phyloP scores from a whole-genome alignment of 2,797 vertebrate genomes.

The Anguilla anguilla region DNA sequence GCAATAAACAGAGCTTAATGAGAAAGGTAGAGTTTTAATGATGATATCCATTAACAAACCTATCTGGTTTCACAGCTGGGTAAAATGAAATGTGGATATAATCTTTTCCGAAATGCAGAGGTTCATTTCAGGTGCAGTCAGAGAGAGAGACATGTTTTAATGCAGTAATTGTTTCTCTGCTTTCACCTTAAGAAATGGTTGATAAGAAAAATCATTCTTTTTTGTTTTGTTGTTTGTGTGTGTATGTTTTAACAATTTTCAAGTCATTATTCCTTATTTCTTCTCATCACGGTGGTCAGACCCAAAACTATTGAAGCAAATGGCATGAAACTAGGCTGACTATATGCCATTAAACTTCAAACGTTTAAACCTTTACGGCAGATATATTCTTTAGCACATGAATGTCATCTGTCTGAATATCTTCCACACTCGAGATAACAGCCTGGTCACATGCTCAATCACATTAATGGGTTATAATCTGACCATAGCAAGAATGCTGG shows the following conservation, averaged over 20 bases:
- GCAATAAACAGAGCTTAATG: background rate
- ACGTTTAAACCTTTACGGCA: too few species aligned
- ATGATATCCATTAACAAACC: background rate
- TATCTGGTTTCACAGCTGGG: background rate
- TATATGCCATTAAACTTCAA: background rate
- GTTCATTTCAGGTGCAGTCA: too few species aligned
- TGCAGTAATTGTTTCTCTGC: background rate
- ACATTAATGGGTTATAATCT: background rate
- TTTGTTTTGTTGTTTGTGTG: constrained; percentile 17
- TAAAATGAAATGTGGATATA: constrained; percentile 8
- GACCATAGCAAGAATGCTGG: too few species aligned
- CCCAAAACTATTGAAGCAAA: background rate
- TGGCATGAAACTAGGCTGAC: background rate
- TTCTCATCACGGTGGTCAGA: background rate
- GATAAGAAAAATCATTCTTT: background rate
- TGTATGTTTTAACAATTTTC: constrained; percentile 22
- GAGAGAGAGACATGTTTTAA: background rate
- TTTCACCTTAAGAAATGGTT: background rate
- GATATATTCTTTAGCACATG: background rate
- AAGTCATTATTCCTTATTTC: background rate
- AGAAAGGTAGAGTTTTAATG: constrained; percentile 3
- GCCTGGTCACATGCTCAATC: background rate
- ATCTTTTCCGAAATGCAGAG: background rate
- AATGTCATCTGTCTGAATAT: background rate
- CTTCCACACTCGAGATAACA: background rate